Base-by-base conservation (phyloP, 1,140 invertebrate genomes). In the Hylaeus volcanicus region DNA sequence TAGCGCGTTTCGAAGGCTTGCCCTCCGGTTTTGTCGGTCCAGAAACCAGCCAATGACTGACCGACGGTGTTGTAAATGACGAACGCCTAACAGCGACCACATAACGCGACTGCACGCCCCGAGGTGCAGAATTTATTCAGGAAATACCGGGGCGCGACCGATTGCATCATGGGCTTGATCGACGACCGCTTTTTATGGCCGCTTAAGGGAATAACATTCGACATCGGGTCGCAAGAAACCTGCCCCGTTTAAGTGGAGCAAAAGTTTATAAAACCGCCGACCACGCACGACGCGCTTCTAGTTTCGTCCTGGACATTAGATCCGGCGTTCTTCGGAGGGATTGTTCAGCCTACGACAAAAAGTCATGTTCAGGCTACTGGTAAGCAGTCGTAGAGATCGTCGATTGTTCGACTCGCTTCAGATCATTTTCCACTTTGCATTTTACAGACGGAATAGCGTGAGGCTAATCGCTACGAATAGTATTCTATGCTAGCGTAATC, bases 261-360 rank as follows among this genome's bases (percentile, higher is more conserved):
- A 90, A 92, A 93, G 91, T 92, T 93, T 93, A 93, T 93, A 93
- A 93, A 93, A 92, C 85, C 85, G 6, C 60, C 65, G 12, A 74
- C 63, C 82, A 78, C 56, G 69, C 79, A 81, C 73, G 74, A 73
- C 78, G 75, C 80, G 87, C 77, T 86, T 80, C 82, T 90, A 93
- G 92, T 93, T 88, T 85, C 83, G 78, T 82, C 83, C 86, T 77
- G 87, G 70, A 76, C 74, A 63, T 64, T 69, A 48, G 82, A 79
- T 61, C 79, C 63, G 48, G 37, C 58, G 68, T 64, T 79, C 56
- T 2, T 14, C 11, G 14, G 11, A 45, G 43, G 53, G 48, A 53
- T 63, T 4, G 12, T 9, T 41, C n/a, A 14, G 12, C 1, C 12
- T 1, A 8, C 53, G 43, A 5, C 3, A 70, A 66, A n/a, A 65